Conservation (phyloP, 2,113 vertebrate genomes). For the Phainopepla nitens region DNA sequence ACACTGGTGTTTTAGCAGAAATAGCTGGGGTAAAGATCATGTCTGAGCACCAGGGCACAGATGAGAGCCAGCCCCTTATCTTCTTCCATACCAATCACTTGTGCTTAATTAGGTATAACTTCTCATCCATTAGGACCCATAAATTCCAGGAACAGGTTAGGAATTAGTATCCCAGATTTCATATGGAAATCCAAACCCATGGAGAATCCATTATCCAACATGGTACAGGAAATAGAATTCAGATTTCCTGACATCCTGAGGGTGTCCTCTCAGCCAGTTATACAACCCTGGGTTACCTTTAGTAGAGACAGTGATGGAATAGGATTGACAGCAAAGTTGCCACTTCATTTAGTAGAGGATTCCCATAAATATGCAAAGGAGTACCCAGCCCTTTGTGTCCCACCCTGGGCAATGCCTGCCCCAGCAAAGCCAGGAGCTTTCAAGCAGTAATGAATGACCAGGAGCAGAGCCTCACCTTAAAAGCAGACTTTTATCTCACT, state of each 20-base stretch:
- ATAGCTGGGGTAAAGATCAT: neutral
- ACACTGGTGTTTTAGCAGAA: neutral
- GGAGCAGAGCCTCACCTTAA: neutral
- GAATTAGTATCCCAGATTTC: neutral
- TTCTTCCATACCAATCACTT: neutral
- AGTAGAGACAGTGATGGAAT: neutral
- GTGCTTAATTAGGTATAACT: neutral
- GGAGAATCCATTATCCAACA: neutral
- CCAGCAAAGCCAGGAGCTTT: neutral
- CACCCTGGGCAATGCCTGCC: no score
- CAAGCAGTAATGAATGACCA: neutral
- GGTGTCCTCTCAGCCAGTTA: neutral
- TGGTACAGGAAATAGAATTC: neutral
- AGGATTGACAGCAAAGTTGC: neutral
- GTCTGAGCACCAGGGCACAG: neutral
- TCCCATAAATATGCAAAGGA: neutral
- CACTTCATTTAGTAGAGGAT: neutral
- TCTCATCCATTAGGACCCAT: neutral
- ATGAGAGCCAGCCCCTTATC: neutral
- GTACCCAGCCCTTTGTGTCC: neutral
- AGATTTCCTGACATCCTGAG: neutral
- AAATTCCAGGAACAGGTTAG: neutral
- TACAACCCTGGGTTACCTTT: neutral
- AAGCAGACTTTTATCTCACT: neutral
- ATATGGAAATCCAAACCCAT: neutral